These are phyloP conservation scores for Thamnophis sirtalis DNA, from an alignment of 2,113 vertebrate species.

Conservation along the genomic window DNA sequence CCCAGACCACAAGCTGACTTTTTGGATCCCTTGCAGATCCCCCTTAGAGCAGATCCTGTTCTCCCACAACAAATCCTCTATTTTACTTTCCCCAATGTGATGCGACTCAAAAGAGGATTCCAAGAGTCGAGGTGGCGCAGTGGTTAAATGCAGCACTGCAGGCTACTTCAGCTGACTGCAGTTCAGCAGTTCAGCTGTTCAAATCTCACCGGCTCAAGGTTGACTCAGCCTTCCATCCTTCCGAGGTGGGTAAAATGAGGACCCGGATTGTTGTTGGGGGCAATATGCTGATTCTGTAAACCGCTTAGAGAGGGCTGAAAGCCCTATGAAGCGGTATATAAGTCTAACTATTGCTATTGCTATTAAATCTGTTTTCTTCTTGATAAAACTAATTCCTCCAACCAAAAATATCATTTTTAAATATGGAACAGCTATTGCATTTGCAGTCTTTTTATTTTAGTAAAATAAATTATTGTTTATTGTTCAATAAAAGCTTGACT, in stretches of 20 bases:
- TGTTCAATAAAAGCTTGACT: background rate
- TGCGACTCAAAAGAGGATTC: background rate
- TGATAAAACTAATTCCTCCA: background rate
- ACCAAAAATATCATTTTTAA: background rate
- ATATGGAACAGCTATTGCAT: background rate
- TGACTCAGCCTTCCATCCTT: too few relatives aligned
- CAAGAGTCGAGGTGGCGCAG: too few relatives aligned
- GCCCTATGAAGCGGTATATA: too few relatives aligned
- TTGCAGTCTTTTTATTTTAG: background rate
- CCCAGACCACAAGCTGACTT: background rate
- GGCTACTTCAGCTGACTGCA: too few relatives aligned
- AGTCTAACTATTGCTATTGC: too few relatives aligned
- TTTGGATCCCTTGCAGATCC: background rate
- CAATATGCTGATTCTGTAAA: too few relatives aligned
- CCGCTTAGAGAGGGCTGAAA: too few relatives aligned
- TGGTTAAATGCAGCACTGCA: too few relatives aligned
- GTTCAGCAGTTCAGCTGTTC: too few relatives aligned
- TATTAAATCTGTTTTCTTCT: background rate
- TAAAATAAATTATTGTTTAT: background rate
- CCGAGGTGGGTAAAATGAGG: too few relatives aligned
- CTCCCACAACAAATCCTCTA: background rate
- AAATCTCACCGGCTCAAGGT: too few relatives aligned
- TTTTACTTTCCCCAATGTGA: background rate
- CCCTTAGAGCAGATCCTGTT: background rate
- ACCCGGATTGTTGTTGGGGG: too few relatives aligned